Base-by-base conservation (phyloP, 2,888 invertebrate species). In the Timema podura region DNA sequence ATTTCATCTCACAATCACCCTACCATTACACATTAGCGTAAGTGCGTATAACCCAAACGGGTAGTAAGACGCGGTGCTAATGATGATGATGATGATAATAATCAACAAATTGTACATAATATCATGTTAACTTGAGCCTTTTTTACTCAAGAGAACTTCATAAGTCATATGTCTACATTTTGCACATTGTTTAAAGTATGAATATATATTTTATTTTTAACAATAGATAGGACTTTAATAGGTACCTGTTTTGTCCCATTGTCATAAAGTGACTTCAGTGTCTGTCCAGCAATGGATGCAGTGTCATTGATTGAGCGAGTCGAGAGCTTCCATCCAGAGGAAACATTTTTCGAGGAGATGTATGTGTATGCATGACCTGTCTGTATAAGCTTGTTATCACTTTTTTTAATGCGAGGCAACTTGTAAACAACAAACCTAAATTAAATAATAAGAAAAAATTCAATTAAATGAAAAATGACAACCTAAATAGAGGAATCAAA, bases 391-490 rank as follows among this genome's bases (percentile, higher is more conserved):
- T 83, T 81, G 76, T 86, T 85, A 2, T 83, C 77, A 73, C 84
- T 85, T 72, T 84, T 80, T 68, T 84, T 84, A 76, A 88, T 84
- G 75, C 85, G 85, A 1, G 93, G 93, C 73, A 93, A 78, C 82
- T 95, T 95, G 80, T 95, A 95, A 46, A 90, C 82, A 75, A 92
- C 89, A 81, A 88, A 95, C 95, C 95, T 95, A 76, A 7, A 81
- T 81, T 72, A 69, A 76, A 76, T 69, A n/a, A 64, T 45, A 15
- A 48, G 49, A 65, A 13, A 5, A 64, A 30, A 10, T 11, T n/a
- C 11, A 44, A 30, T 44, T 9, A 11, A 64, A 30, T 6, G 15
- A 30, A 16, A 2, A 10, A 57, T 6, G 15, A 57, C 15, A 11
- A 11, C 57, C 11, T 16, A 16, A 13, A 57, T 1, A 57, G 3